A percentile compares a stretch with the other conserved stretches of the same genome.
phyloP scores from a whole-genome alignment of 2,888 invertebrate species.

The Isotomurus palustris region DNA sequence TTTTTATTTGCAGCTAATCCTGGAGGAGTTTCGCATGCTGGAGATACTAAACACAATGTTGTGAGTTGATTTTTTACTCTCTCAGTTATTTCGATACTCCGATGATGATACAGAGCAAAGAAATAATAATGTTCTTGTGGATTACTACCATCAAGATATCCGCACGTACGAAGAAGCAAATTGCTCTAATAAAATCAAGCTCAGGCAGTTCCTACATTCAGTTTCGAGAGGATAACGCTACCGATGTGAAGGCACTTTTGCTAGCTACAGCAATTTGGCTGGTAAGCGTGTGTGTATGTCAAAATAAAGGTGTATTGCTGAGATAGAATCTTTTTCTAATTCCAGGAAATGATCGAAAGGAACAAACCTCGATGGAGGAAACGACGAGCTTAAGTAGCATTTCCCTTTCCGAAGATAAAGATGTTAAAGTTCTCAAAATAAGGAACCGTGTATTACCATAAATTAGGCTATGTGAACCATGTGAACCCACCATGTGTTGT shows the following conservation, averaged over 20 bases:
- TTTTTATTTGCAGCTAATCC: slow-evolving; percentile 22
- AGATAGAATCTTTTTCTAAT: not conserved
- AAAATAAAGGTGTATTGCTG: not conserved
- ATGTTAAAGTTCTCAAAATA: too few relatives aligned
- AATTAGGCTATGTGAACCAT: too few relatives aligned
- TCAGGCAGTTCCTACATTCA: slow-evolving; percentile 5
- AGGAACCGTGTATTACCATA: too few relatives aligned
- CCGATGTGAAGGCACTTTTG: slow-evolving; percentile 29
- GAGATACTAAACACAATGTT: slow-evolving; percentile 31
- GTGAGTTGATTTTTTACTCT: slow-evolving; percentile 3
- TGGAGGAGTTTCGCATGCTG: slow-evolving; percentile 23
- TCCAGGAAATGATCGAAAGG: slow-evolving; percentile 33
- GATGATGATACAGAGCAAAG: not conserved
- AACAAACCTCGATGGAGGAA: slow-evolving; percentile 30
- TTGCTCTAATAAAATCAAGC: not conserved
- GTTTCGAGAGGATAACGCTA: slow-evolving; percentile 17
- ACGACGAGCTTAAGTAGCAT: too few relatives aligned
- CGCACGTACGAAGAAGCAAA: not conserved
- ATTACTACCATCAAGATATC: not conserved
- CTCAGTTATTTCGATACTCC: not conserved
- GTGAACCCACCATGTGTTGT: too few relatives aligned
- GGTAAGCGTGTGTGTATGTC: slow-evolving; percentile 7
- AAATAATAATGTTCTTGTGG: not conserved
- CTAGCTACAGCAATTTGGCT: slow-evolving; percentile 33
- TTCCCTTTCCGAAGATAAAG: too few relatives aligned